A percentile compares a stretch with the other conserved stretches of the same genome.
phyloP scores from a whole-genome alignment of 2,797 vertebrate species.

The Chelon labrosus region DNA sequence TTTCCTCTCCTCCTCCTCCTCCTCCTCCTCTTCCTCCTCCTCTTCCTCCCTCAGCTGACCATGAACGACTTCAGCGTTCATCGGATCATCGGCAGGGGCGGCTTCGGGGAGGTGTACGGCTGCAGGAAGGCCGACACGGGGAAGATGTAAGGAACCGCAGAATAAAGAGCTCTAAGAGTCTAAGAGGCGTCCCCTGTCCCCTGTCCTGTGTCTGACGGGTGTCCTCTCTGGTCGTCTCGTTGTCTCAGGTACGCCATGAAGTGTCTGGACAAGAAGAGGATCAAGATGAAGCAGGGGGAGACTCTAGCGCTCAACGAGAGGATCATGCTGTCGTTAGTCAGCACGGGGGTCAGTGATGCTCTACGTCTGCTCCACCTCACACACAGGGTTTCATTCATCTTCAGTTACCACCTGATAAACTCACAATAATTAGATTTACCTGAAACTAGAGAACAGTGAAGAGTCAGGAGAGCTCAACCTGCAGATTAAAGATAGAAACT shows the following conservation, averaged over 20 bases:
- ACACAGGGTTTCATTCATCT: too few species aligned
- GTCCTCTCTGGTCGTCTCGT: too few species aligned
- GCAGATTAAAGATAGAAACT: too few species aligned
- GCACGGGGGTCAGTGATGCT: conserved; percentile 98
- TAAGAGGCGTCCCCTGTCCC: too few species aligned
- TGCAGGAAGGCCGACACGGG: conserved; percentile 99
- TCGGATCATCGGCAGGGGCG: conserved; percentile 96
- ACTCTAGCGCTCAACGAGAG: conserved; percentile 97
- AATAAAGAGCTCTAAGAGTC: too few species aligned
- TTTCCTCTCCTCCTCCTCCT: not conserved
- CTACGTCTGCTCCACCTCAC: too few species aligned
- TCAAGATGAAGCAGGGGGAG: conserved; percentile 99
- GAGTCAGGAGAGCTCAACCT: too few species aligned
- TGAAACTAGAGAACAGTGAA: too few species aligned
- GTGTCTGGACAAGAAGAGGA: conserved; percentile 98
- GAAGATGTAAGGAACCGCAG: conserved; percentile 92
- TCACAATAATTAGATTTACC: too few species aligned
- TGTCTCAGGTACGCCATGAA: conserved; percentile 99
- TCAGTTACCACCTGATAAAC: too few species aligned
- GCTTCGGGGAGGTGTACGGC: conserved; percentile 97
- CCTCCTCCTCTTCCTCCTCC: not conserved
- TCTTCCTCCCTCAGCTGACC: conserved; percentile 82
- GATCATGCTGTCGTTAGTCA: conserved; percentile 98
- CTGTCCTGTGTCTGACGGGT: too few species aligned
- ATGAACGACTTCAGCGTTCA: conserved; percentile 99